Conservation (phyloP, 2,888 invertebrate species). For the Melieria crassipennis region DNA sequence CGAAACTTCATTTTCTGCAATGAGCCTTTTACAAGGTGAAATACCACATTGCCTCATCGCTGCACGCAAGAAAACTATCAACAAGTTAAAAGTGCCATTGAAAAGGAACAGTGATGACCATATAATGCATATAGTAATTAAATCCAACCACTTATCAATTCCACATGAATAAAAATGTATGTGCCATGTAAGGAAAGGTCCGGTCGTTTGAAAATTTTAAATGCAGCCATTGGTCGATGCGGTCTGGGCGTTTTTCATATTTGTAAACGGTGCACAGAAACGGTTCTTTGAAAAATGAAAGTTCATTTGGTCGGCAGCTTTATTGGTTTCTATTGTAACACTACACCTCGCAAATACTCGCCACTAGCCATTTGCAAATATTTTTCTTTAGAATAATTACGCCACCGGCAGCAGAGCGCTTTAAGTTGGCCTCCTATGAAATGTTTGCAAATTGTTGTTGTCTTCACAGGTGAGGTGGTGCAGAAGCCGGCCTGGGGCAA, state of each 20-base stretch:
- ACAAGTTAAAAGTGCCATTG: slow-evolving; percentile 24
- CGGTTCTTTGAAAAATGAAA: slow-evolving; percentile 35
- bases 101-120: slow-evolving; percentile 19
- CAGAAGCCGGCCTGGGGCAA: slow-evolving; percentile 88
- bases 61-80: too few species aligned
- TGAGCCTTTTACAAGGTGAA: too few species aligned
- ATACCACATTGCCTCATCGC: too few species aligned
- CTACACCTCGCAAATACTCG: too few species aligned
- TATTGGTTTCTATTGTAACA: not conserved
- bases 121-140: slow-evolving; percentile 6
- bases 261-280: slow-evolving; percentile 7
- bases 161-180: too few species aligned
- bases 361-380: too few species aligned
- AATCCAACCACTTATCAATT: not conserved
- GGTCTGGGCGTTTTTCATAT: not conserved
- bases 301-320: slow-evolving; percentile 19
- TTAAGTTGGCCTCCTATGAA: not conserved
- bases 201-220: too few species aligned
- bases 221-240: too few species aligned
- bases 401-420: too few species aligned
- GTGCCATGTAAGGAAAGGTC: too few species aligned
- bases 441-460: slow-evolving; percentile 1
- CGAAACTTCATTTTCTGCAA: too few species aligned
- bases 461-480: slow-evolving; percentile 75
- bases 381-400: too few species aligned